Percentiles rank a stretch among this genome's conserved stretches.
phyloP scores from a whole-genome alignment of 1,140 invertebrate genomes.

The Brachionus angularis region DNA sequence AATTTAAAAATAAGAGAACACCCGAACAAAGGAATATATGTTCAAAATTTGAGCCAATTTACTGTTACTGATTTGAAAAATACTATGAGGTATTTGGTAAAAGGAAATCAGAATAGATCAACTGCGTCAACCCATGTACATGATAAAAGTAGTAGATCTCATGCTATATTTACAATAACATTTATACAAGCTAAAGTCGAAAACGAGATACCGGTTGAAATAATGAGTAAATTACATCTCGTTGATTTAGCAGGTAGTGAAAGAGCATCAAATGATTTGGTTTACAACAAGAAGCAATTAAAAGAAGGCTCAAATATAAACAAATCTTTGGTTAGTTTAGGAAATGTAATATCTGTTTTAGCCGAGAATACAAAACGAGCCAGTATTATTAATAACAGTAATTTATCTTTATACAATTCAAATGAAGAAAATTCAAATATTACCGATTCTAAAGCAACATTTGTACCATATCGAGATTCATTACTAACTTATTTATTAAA shows the following conservation, averaged over 20 bases:
- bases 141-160: slow-evolving; percentile 90
- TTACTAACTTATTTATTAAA: slow-evolving; percentile 64
- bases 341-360: slow-evolving; percentile 62
- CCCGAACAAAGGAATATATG: slow-evolving; percentile 44
- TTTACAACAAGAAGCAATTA: slow-evolving; percentile 59
- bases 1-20: slow-evolving; percentile 75
- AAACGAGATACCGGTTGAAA: slow-evolving; percentile 57
- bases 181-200: slow-evolving; percentile 68
- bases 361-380: slow-evolving; percentile 6
- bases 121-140: slow-evolving; percentile 99
- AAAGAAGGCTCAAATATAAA: slow-evolving; percentile 66
- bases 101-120: slow-evolving; percentile 52
- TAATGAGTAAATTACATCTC: slow-evolving; percentile 64
- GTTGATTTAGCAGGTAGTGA: slow-evolving; percentile 67
- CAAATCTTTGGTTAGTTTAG: slow-evolving; percentile 61
- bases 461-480: slow-evolving; percentile 65
- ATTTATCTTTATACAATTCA: slow-evolving; percentile 83
- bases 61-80: slow-evolving; percentile 20
- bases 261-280: slow-evolving; percentile 55
- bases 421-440: slow-evolving; percentile 87
- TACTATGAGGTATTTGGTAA: slow-evolving; percentile 25
- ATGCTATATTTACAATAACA: slow-evolving; percentile 95
- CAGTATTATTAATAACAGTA: slow-evolving; percentile 67
- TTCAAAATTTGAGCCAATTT: slow-evolving; percentile 41
- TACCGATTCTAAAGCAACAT: slow-evolving; percentile 62